Conservation (phyloP, 92 coral and sea anemone genomes). For the Parazoanthus swiftii region DNA sequence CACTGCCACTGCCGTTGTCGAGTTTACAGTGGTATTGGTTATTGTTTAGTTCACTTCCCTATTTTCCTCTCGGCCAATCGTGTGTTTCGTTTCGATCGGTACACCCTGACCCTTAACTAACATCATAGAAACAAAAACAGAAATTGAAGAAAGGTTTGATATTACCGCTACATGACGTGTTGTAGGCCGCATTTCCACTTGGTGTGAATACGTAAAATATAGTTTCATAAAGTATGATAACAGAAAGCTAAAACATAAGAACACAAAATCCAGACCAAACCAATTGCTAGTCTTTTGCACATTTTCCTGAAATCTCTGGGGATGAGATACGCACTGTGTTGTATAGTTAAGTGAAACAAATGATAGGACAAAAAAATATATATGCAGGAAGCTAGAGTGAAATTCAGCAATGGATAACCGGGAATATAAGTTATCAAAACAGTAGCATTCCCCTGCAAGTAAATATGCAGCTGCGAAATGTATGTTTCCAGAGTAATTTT, state of each 20-base stretch:
- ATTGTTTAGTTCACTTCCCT: too few relatives aligned
- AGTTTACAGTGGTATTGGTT: too few relatives aligned
- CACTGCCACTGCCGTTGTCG: too few relatives aligned
- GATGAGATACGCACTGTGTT: constrained; percentile 66
- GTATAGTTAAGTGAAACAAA: constrained; percentile 68
- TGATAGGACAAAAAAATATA: constrained; percentile 69
- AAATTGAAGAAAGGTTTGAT: too few relatives aligned
- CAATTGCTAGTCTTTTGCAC: constrained; percentile 44
- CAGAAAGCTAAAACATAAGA: constrained; percentile 52
- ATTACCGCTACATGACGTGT: too few relatives aligned
- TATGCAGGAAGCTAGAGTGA: constrained; percentile 61
- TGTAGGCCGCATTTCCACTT: background rate
- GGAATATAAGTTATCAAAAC: constrained; percentile 64
- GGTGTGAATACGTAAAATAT: background rate
- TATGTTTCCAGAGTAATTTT: constrained; percentile 82
- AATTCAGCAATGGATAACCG: constrained; percentile 76
- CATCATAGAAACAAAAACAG: too few relatives aligned
- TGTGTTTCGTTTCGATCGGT: too few relatives aligned
- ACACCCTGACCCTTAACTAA: too few relatives aligned
- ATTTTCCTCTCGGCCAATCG: too few relatives aligned
- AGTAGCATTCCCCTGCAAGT: constrained; percentile 78
- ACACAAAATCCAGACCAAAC: constrained; percentile 54
- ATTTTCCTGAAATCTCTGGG: constrained; percentile 58
- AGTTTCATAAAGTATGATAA: background rate
- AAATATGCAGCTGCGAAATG: constrained; percentile 80